These are phyloP conservation scores for Phyto melanocephala DNA, from an alignment of 2,888 invertebrate species.

Conservation along the genomic window DNA sequence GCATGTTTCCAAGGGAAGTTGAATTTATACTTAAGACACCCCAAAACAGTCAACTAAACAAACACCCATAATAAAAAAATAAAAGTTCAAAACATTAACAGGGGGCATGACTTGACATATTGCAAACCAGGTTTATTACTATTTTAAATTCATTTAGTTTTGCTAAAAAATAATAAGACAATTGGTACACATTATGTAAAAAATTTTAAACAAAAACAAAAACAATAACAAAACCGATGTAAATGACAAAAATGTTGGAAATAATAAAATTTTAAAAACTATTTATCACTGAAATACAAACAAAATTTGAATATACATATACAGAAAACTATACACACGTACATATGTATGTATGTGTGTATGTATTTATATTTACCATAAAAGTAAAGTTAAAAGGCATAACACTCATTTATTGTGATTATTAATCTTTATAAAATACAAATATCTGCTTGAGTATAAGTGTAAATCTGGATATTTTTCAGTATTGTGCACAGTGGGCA, in stretches of 20 bases:
- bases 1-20: background rate
- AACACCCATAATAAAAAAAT: background rate
- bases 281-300: slow-evolving; percentile 16
- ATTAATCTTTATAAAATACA: slow-evolving; percentile 7
- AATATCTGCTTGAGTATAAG: background rate
- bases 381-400: background rate
- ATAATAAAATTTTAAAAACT: too few species aligned
- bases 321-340: too few species aligned
- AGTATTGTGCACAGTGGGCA: slow-evolving; percentile 1
- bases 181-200: slow-evolving; percentile 64
- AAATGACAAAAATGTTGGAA: slow-evolving; percentile 42
- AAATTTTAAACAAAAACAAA: slow-evolving; percentile 2
- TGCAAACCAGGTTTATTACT: slow-evolving; percentile 42
- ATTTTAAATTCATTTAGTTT: background rate
- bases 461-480: slow-evolving; percentile 7
- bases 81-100: slow-evolving; percentile 46
- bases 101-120: slow-evolving; percentile 59
- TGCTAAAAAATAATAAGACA: slow-evolving; percentile 20
- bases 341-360: too few species aligned
- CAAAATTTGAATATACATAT: slow-evolving; percentile 12
- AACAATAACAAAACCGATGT: slow-evolving; percentile 25
- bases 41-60: background rate
- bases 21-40: background rate
- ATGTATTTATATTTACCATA: too few species aligned
- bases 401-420: slow-evolving; percentile 10